Conservation (phyloP, 2,113 vertebrate species). For the Apus apus region DNA sequence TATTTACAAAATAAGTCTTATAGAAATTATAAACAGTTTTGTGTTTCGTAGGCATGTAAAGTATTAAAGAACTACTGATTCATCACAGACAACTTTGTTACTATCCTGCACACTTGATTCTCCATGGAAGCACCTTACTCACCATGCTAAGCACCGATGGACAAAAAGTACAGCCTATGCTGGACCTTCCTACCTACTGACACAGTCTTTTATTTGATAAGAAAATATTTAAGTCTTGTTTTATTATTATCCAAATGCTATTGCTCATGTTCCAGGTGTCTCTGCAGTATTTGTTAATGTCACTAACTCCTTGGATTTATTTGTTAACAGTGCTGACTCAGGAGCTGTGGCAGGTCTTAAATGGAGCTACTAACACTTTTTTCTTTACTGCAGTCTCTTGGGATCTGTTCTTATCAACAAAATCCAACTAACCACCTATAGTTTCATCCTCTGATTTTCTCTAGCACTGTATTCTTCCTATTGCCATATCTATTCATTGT, state of each 20-base stretch:
- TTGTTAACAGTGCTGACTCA: background rate
- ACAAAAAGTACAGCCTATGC: background rate
- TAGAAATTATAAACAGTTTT: constrained; percentile 28
- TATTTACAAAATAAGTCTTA: background rate
- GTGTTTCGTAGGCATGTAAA: constrained; percentile 51
- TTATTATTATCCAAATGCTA: background rate
- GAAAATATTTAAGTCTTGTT: background rate
- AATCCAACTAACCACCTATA: background rate
- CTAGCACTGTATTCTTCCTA: background rate
- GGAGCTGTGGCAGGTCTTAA: background rate
- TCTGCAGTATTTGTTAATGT: background rate
- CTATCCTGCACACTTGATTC: background rate
- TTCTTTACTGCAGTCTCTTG: background rate
- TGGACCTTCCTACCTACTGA: background rate
- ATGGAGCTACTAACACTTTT: background rate
- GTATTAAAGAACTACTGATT: background rate
- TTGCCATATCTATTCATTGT: background rate
- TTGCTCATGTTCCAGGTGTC: background rate
- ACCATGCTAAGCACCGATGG: background rate
- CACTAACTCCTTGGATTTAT: background rate
- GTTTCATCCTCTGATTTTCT: background rate
- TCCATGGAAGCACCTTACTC: background rate
- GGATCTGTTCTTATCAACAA: background rate
- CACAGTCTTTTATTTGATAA: background rate
- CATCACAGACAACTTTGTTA: constrained; percentile 11